Percentiles rank a stretch among this genome's conserved stretches.
phyloP scores from a whole-genome alignment of 1,140 invertebrate species.

The Augochlora pura region DNA sequence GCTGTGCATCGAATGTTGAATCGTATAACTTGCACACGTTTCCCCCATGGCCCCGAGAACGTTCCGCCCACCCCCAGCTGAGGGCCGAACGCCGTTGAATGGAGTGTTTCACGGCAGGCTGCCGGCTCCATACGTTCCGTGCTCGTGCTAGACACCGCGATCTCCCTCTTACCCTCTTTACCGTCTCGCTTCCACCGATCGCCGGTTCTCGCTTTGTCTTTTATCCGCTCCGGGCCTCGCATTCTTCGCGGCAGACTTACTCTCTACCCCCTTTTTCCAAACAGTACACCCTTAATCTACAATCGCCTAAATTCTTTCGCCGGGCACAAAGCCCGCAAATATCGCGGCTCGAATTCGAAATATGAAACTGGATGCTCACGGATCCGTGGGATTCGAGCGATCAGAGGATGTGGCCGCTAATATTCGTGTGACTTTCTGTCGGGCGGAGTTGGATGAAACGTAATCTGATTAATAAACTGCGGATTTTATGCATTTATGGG shows the following conservation, averaged over 20 bases:
- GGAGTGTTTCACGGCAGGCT: slow-evolving; percentile 74
- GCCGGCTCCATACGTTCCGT: slow-evolving; percentile 66
- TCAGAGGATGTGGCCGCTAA: no score
- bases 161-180: slow-evolving; percentile 27
- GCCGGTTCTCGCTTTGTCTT: slow-evolving; percentile 4
- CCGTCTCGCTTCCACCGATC: not conserved
- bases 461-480: no score
- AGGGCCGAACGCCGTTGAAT: slow-evolving; percentile 71
- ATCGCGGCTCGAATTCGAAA: not conserved
- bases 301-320: not conserved
- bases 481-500: no score
- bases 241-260: not conserved
- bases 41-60: slow-evolving; percentile 20
- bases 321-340: no score
- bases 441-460: no score
- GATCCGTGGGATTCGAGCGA: no score
- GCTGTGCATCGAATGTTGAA: slow-evolving; percentile 52
- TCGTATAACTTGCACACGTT: slow-evolving; percentile 54
- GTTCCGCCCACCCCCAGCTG: slow-evolving; percentile 45
- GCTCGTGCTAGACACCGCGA: slow-evolving; percentile 61
- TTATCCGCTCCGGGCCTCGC: not conserved
- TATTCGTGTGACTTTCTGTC: no score
- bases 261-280: no score
- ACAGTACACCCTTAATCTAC: slow-evolving; percentile 1
- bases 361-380: no score